phyloP scores from a whole-genome alignment of 2,113 vertebrate species.

The Rhabdomys dilectus region DNA sequence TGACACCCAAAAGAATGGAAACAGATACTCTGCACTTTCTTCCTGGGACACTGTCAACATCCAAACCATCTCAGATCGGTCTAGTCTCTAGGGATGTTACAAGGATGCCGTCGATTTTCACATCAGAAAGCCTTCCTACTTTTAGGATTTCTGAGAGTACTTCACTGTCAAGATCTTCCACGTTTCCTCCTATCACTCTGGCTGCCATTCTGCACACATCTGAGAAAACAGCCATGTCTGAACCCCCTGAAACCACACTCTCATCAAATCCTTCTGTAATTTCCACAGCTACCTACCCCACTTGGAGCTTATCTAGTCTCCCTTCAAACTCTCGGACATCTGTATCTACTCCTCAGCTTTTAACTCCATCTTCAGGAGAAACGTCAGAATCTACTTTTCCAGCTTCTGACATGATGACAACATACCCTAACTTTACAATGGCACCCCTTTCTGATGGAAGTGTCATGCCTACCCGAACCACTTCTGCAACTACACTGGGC shows the following conservation, averaged over 20 bases:
- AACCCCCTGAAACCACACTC: background rate
- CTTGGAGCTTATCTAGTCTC: conserved; percentile 49
- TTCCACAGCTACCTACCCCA: conserved; percentile 27
- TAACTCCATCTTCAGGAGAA: background rate
- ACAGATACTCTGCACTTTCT: background rate
- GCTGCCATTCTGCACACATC: conserved; percentile 25
- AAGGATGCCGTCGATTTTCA: background rate
- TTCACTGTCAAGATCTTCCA: conserved; percentile 60
- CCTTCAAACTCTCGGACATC: background rate
- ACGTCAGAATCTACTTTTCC: conserved; percentile 39
- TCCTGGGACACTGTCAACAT: conserved; percentile 40
- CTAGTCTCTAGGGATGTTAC: conserved; percentile 40
- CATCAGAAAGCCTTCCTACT: conserved; percentile 26
- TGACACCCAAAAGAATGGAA: conserved; percentile 9
- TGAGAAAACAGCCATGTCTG: conserved; percentile 40
- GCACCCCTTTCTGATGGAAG: background rate
- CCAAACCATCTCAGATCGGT: background rate
- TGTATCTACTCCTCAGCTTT: background rate
- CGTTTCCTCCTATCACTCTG: background rate
- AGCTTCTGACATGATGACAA: conserved; percentile 17
- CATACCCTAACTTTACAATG: conserved; percentile 4
- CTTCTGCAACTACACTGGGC: background rate
- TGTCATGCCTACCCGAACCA: background rate
- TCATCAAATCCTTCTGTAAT: conserved; percentile 23
- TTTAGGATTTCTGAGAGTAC: conserved; percentile 35